Percentiles rank a stretch among this genome's conserved stretches.
phyloP scores from a whole-genome alignment of 92 coral and sea anemone genomes.

The Zoanthus solanderi region DNA sequence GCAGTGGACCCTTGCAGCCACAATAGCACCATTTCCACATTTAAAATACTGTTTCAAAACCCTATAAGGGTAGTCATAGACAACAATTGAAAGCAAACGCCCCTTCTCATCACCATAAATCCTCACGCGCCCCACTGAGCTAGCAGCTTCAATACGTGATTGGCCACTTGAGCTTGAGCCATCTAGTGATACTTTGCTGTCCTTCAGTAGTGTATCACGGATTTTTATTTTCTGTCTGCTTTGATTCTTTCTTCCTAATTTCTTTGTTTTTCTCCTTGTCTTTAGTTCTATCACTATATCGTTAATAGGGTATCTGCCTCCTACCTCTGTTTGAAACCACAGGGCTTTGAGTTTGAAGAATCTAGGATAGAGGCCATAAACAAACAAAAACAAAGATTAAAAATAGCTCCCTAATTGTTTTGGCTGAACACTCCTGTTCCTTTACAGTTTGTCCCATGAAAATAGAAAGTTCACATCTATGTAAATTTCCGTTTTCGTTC shows the following conservation, averaged over 20 bases:
- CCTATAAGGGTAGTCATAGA: conserved; percentile 21
- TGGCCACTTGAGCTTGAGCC: background rate
- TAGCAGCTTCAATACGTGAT: conserved; percentile 6
- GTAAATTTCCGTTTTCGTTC: background rate
- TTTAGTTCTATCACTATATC: background rate
- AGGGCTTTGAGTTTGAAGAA: background rate
- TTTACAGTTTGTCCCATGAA: background rate
- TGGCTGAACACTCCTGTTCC: background rate
- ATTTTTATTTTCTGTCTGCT: background rate
- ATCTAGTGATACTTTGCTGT: background rate
- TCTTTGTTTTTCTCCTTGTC: background rate
- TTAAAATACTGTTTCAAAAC: conserved; percentile 13
- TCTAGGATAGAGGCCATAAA: background rate
- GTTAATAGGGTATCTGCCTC: background rate
- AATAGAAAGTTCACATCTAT: background rate
- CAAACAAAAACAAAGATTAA: background rate
- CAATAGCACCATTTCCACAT: conserved; percentile 2
- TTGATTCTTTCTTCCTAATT: background rate
- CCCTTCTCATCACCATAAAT: conserved; percentile 20
- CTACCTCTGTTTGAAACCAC: background rate
- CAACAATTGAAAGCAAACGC: conserved; percentile 40
- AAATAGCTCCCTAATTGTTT: background rate
- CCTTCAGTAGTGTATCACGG: background rate
- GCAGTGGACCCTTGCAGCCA: conserved; percentile 58
- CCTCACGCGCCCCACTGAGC: background rate